Evolutionary conservation across 2,888 invertebrate genomes (phyloP), one percentile per base, ranked within the genome.

Genomic region (Lamellibrachia columna): DNA sequence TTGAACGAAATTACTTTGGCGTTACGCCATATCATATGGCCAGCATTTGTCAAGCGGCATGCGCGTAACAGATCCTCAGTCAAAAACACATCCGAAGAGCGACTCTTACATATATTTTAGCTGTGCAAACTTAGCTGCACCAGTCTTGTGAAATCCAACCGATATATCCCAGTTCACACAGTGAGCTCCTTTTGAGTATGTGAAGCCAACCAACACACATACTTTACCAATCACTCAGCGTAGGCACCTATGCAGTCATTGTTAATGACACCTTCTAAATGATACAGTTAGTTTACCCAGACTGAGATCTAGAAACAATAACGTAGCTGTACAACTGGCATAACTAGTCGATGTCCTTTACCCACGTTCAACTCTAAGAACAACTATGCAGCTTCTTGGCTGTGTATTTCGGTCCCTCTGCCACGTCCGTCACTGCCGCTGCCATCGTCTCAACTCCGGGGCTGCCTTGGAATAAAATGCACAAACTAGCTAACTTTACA

Each of bases 221-320:
- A 3, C 22, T 75, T 11, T 75, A 15, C 6, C 22, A 75, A 6
- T 1, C 75, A 75, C 75, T 6, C 22, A 8, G 0, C 9, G 15
- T 7, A 58, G 8, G 15, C 22, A 40, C 75, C 22, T 22, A 15
- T 15, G 75, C 22, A 75, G n/a, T 22, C 75, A 75, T n/a, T 75
- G 75, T 75, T 40, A 40, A 40, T 40, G 40, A 40, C 40, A 40
- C 55, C n/a, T 75, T 75, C 22, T 75, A 75, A 75, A 75, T 22
- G 3, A 75, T 75, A 75, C 75, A 75, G n/a, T 75, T 75, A 15
- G 75, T 75, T 11, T 75, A 22, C 22, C 75, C 75, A 75, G 75
- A 75, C 75, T 75, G 75, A 75, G 75, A 75, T 75, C 75, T 75
- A 75, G 75, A 75, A 75, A 75, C 75, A 75, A 75, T 75, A 6